Evolutionary conservation across 2,888 invertebrate species (phyloP).

Genomic region (Nomada goodeniana): DNA sequence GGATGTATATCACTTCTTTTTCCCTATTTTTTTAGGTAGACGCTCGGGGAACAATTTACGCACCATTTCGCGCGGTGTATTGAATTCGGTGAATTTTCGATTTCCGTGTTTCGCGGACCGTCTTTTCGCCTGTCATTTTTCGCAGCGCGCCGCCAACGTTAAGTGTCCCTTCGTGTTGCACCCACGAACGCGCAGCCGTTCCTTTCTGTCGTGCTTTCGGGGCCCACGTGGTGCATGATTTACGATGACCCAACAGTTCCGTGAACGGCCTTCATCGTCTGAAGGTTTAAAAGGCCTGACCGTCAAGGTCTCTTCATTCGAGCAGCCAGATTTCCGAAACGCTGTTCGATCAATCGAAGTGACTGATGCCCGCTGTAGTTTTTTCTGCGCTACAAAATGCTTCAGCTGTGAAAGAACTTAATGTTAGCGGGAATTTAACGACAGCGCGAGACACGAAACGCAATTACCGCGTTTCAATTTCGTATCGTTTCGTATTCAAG

Average conservation of each 20-base stretch:
- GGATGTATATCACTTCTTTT: too few relatives aligned
- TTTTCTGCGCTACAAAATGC: too few relatives aligned
- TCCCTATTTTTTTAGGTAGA: too few relatives aligned
- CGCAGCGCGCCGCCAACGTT: neutral
- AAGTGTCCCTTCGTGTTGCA: neutral
- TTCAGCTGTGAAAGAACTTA: too few relatives aligned
- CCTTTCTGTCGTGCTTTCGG: neutral
- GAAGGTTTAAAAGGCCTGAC: neutral
- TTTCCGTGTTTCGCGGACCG: too few relatives aligned
- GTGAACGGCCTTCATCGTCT: constrained; percentile 4
- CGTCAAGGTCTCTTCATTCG: neutral
- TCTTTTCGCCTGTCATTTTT: too few relatives aligned
- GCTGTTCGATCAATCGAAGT: neutral
- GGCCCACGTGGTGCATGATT: constrained; percentile 19
- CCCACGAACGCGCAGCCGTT: neutral
- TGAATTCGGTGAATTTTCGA: neutral
- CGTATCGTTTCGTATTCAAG: too few relatives aligned
- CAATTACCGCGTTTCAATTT: too few relatives aligned
- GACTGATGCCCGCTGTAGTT: neutral
- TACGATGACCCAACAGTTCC: constrained; percentile 17
- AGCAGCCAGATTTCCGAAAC: neutral
- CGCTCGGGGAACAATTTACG: too few relatives aligned
- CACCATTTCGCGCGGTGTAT: too few relatives aligned
- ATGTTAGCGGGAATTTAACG: too few relatives aligned
- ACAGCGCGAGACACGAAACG: too few relatives aligned